Percentiles rank a stretch among this genome's conserved stretches.
phyloP scores from a whole-genome alignment of 2,888 invertebrate genomes.

The Tipula helvola region DNA sequence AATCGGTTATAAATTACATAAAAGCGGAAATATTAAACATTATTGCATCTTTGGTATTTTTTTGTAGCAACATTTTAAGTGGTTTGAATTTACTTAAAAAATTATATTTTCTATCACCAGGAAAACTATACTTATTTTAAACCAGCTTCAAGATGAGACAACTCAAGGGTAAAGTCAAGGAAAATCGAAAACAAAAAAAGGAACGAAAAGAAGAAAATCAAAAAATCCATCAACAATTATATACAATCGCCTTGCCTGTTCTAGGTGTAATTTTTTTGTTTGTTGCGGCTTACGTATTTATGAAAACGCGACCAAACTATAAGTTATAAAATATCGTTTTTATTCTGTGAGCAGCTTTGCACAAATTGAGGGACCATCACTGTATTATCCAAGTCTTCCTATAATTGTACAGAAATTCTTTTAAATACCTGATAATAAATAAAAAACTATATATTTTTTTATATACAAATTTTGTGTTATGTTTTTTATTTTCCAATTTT shows the following conservation, averaged over 20 bases:
- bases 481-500: background rate
- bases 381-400: background rate
- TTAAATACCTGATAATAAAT: background rate
- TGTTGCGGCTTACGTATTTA: constrained; percentile 63
- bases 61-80: too few relatives aligned
- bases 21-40: too few relatives aligned
- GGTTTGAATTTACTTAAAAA: too few relatives aligned
- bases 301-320: constrained; percentile 52
- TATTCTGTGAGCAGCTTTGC: background rate
- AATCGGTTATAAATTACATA: too few relatives aligned
- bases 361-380: background rate
- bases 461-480: background rate
- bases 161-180: constrained; percentile 67
- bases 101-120: too few relatives aligned
- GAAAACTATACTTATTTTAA: background rate
- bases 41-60: too few relatives aligned
- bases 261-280: constrained; percentile 54
- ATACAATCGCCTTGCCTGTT: constrained; percentile 64
- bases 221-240: constrained; percentile 64
- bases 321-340: background rate
- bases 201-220: constrained; percentile 75
- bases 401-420: background rate
- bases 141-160: constrained; percentile 50
- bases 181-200: constrained; percentile 70
- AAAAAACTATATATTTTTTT: background rate